These are phyloP conservation scores for Aphidius ervi DNA, from an alignment of 1,140 invertebrate species.

Conservation along the genomic window DNA sequence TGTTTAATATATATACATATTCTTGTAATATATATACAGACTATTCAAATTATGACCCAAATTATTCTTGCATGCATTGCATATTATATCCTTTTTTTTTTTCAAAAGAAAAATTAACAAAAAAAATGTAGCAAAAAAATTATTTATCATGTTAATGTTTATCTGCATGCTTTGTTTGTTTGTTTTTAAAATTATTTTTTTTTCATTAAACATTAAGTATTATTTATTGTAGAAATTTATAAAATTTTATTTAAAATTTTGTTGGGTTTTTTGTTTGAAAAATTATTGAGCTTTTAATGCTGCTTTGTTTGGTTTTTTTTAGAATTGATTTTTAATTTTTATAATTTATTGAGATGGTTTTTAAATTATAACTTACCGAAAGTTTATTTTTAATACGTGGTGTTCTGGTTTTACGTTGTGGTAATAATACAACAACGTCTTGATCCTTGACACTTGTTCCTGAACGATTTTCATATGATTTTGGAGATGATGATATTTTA, in stretches of 20 bases:
- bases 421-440: slow-evolving; percentile 42
- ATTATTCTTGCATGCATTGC: slow-evolving; percentile 9
- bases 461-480: slow-evolving; percentile 8
- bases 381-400: slow-evolving; percentile 44
- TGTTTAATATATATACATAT: slow-evolving; percentile 4
- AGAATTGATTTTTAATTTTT: neutral
- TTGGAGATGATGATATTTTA: slow-evolving; percentile 26
- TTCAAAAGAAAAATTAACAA: neutral
- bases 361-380: slow-evolving; percentile 32
- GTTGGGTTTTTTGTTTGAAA: neutral
- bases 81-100: neutral
- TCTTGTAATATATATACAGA: neutral
- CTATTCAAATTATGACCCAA: slow-evolving; percentile 27
- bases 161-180: no score
- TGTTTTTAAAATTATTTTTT: neutral
- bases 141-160: no score
- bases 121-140: no score
- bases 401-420: slow-evolving; percentile 40
- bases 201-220: neutral
- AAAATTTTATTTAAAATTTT: neutral
- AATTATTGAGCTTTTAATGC: neutral
- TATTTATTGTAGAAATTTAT: no score
- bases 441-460: slow-evolving; percentile 35
- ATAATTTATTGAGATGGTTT: no score
- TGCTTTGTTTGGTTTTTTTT: no score